Percentiles rank a stretch among this genome's conserved stretches.
Conservation (phyloP, 2,888 invertebrate species). For the Ptilodon capucinus region DNA sequence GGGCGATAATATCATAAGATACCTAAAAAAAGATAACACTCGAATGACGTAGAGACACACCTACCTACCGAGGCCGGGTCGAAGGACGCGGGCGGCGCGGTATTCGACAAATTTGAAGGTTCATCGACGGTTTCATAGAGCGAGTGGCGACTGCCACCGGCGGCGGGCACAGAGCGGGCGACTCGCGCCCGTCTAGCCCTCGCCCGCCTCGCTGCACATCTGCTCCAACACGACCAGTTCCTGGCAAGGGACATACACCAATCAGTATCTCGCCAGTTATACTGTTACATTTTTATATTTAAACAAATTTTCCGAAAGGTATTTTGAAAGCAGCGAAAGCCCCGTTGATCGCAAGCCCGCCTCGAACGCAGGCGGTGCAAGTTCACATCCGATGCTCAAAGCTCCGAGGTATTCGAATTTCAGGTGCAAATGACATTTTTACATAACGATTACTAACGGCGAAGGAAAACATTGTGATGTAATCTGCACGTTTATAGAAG, state of each 20-base stretch:
- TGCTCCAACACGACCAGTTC: conserved; percentile 67
- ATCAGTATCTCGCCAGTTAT: background rate
- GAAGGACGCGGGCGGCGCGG: conserved; percentile 6
- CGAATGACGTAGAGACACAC: conserved; percentile 31
- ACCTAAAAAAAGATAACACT: conserved; percentile 60
- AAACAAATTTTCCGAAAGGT: too few relatives aligned
- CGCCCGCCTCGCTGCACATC: conserved; percentile 65
- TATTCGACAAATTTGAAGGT: background rate
- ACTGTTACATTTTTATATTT: too few relatives aligned
- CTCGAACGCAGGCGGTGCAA: too few relatives aligned
- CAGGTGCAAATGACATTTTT: too few relatives aligned
- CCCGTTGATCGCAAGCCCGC: too few relatives aligned
- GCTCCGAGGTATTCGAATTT: too few relatives aligned
- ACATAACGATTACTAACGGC: too few relatives aligned
- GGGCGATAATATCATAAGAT: conserved; percentile 81
- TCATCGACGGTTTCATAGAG: background rate
- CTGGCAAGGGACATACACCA: conserved; percentile 36
- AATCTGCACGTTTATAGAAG: too few relatives aligned
- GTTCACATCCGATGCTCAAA: too few relatives aligned
- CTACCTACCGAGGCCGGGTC: conserved; percentile 17
- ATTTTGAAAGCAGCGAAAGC: too few relatives aligned
- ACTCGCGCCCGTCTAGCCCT: conserved; percentile 46
- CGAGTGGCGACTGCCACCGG: conserved; percentile 4
- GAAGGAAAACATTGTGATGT: too few relatives aligned
- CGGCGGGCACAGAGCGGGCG: conserved; percentile 2